Base-by-base conservation (phyloP, 2,113 vertebrate genomes). In the Callospermophilus lateralis region DNA sequence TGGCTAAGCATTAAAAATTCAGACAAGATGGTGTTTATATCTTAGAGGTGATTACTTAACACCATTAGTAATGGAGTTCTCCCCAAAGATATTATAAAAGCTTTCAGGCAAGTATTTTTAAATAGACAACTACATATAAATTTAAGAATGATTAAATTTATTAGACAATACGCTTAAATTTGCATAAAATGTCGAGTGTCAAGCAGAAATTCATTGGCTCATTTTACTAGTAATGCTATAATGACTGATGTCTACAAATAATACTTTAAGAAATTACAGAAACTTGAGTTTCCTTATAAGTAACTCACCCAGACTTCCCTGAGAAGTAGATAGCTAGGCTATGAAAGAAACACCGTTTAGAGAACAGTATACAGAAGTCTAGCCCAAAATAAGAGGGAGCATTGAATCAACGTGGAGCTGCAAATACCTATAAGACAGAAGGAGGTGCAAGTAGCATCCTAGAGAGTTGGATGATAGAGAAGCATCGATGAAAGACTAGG, bases 71-170 rank as follows among this genome's bases (percentile, higher is more conserved):
- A 45, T 24, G 17, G 8, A 42, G 2, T 34, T 89, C 58, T 8
- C 32, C 51, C 63, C 22, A 58, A 58, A 58, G 58, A 58, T 24
- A 58, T 24, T 58, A 58, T 53, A 68, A 72, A 84, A 8, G 16
- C 32, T 72, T 51, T 93, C 28, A 37, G 34, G 79, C 6, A 90
- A 87, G 9, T 86, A 10, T 74, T 78, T 86, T 72, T 32, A 77
- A 55, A 76, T 32, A 26, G 4, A 55, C 2, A 58, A 89, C 79
- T 79, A 86, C 17, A 68, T 61, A 48, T 34, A 91, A 88, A 51
- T 79, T 87, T 24, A 91, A 74, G 67, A 84, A 93, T 83, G 13
- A 5, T 53, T 84, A 61, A 74, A 63, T 58, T 55, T 93, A 76
- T 92, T 72, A 42, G 24, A 68, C 2, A 68, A 30, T 76, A 74